These are phyloP conservation scores for Ichneumoninae sp. DNA, from an alignment of 2,888 invertebrate genomes.

Conservation along the genomic window DNA sequence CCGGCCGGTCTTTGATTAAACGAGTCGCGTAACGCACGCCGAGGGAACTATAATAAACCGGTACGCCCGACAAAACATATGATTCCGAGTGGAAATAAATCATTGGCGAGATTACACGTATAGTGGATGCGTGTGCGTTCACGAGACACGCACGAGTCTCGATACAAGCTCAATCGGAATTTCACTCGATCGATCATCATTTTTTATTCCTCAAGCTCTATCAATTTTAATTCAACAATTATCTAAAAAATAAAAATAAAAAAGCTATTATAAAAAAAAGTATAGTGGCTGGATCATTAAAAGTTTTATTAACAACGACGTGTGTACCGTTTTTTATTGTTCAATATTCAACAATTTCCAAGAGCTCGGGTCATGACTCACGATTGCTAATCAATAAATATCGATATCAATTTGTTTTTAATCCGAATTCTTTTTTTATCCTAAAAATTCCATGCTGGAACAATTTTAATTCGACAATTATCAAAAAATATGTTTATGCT, in stretches of 20 bases:
- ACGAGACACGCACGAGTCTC: background rate
- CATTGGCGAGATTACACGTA: slow-evolving; percentile 1
- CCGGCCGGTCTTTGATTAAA: slow-evolving; percentile 7
- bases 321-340: too few species aligned
- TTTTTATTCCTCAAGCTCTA: background rate
- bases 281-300: background rate
- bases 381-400: background rate
- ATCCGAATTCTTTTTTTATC: background rate
- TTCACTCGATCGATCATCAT: background rate
- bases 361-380: background rate
- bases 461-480: too few species aligned
- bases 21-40: slow-evolving; percentile 27
- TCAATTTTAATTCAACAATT: background rate
- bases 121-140: background rate
- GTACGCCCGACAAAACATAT: slow-evolving; percentile 18
- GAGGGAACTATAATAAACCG: slow-evolving; percentile 26
- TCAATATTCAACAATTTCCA: background rate
- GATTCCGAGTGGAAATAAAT: slow-evolving; percentile 35
- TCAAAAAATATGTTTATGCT: too few species aligned
- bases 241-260: background rate
- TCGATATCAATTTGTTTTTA: background rate
- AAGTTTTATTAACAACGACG: background rate
- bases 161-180: slow-evolving; percentile 8
- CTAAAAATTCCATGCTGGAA: too few species aligned
- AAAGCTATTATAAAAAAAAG: background rate